A percentile compares a stretch with the other conserved stretches of the same genome.
These are phyloP conservation scores for Glossophaga mutica DNA, from an alignment of 2,797 vertebrate species.

Conservation along the genomic window DNA sequence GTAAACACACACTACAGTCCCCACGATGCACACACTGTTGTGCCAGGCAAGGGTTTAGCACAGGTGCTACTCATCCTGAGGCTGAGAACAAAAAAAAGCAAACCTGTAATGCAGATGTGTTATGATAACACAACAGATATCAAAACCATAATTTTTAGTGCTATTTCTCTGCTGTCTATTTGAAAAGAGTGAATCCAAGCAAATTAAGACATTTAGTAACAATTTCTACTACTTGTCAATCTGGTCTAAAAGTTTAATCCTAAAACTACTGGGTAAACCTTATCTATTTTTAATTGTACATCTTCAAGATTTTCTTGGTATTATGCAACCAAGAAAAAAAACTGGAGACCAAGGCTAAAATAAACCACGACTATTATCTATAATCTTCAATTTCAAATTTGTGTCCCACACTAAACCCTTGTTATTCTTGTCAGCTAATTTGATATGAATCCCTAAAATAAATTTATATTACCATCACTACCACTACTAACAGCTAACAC, in stretches of 20 bases:
- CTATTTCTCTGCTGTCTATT: neutral
- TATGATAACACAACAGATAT: neutral
- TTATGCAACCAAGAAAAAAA: slow-evolving; percentile 5
- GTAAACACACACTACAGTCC: neutral
- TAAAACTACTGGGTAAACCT: neutral
- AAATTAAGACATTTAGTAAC: neutral
- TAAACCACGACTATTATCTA: neutral
- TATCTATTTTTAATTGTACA: neutral
- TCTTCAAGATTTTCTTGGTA: neutral
- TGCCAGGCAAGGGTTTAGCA: neutral
- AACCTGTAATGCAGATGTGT: neutral
- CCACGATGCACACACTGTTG: neutral
- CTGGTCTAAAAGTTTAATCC: neutral
- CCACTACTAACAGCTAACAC: neutral
- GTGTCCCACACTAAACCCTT: neutral
- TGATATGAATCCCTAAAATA: slow-evolving; percentile 7
- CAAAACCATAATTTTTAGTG: neutral
- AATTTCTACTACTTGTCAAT: neutral
- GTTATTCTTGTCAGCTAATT: neutral
- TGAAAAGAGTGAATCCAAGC: neutral
- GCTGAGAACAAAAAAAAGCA: neutral
- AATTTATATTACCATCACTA: neutral
- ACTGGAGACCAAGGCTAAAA: neutral
- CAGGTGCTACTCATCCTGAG: neutral
- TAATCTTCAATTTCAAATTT: neutral